These are phyloP conservation scores for Ceyx cyanopectus DNA, from an alignment of 2,113 vertebrate species.

Conservation along the genomic window DNA sequence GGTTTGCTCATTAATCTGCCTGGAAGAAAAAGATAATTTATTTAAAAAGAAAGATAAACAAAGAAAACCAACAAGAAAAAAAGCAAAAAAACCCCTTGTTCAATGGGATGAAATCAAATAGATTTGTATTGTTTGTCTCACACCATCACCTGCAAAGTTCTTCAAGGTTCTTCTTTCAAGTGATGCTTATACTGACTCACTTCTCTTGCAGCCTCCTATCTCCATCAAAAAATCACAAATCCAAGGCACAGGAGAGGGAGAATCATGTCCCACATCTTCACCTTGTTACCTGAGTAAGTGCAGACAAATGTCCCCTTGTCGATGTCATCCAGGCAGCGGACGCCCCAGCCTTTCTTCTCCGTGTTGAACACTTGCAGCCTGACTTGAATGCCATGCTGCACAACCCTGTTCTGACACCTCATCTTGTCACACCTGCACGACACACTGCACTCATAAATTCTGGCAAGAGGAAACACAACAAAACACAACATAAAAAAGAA, in stretches of 20 bases:
- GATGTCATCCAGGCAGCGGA: conserved; percentile 93
- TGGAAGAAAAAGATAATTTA: conserved; percentile 37
- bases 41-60: neutral
- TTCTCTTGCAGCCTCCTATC: neutral
- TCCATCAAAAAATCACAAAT: neutral
- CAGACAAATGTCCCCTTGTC: conserved; percentile 94
- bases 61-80: no score
- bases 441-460: conserved; percentile 91
- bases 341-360: conserved; percentile 85
- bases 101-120: no score
- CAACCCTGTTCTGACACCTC: conserved; percentile 91
- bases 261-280: neutral
- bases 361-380: conserved; percentile 92
- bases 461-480: conserved; percentile 68
- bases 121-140: neutral
- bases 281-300: conserved; percentile 88
- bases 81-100: no score
- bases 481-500: neutral
- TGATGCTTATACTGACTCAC: neutral
- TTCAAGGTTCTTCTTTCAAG: neutral
- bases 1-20: conserved; percentile 77
- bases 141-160: neutral
- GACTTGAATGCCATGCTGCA: conserved; percentile 89
- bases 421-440: conserved; percentile 87
- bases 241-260: neutral